phyloP scores from a whole-genome alignment of 2,113 vertebrate genomes.

The Chlamydotis undulata region DNA sequence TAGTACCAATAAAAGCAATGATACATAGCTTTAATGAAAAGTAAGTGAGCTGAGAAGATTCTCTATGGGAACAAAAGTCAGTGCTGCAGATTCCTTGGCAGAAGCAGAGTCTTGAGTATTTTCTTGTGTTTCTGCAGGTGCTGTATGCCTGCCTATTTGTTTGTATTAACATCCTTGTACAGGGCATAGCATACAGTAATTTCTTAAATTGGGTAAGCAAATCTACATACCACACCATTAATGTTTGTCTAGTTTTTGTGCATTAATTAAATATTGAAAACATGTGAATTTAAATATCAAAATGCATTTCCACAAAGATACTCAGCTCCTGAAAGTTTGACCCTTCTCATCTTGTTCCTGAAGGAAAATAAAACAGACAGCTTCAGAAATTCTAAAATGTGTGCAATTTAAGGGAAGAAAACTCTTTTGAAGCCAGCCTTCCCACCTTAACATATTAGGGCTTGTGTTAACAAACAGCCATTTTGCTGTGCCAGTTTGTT shows the following conservation, averaged over 20 bases:
- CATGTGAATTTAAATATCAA: background rate
- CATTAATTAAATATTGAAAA: background rate
- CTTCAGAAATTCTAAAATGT: background rate
- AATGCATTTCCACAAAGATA: background rate
- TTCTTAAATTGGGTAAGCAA: background rate
- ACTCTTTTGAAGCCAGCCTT: background rate
- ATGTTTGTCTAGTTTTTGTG: background rate
- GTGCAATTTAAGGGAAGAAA: background rate
- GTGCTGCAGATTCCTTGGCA: background rate
- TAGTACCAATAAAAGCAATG: background rate
- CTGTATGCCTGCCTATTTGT: background rate
- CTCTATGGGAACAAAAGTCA: background rate
- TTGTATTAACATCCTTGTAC: background rate
- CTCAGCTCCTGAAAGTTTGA: background rate
- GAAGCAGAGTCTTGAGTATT: background rate
- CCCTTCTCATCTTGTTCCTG: background rate
- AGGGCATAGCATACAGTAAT: background rate
- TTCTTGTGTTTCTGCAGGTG: background rate
- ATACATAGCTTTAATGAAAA: background rate
- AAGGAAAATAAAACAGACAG: background rate
- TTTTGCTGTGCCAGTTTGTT: background rate
- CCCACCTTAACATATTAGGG: background rate
- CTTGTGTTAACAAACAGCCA: background rate
- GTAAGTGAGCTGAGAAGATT: background rate
- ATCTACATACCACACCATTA: background rate